phyloP scores from a whole-genome alignment of 1,140 invertebrate genomes.

The Drosophila ohnishii region DNA sequence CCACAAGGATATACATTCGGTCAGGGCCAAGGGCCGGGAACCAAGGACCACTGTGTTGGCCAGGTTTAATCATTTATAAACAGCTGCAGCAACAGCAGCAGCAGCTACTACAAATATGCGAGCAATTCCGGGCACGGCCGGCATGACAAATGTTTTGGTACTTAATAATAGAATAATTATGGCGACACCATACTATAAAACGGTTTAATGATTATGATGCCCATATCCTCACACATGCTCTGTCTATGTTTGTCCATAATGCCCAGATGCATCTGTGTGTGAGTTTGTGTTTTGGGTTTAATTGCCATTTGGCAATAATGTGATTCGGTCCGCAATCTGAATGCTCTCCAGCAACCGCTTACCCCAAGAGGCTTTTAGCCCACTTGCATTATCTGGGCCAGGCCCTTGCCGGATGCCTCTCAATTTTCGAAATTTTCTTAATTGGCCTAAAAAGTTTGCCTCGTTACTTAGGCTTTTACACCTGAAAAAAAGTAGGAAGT shows the following conservation, averaged over 20 bases:
- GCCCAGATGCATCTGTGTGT: conserved; percentile 1
- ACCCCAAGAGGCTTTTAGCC: conserved; percentile 14
- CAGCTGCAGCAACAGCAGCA: conserved; percentile 50
- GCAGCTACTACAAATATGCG: conserved; percentile 44
- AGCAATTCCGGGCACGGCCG: conserved; percentile 54
- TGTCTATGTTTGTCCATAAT: conserved; percentile 7
- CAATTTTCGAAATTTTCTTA: conserved; percentile 42
- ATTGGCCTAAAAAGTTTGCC: conserved; percentile 38
- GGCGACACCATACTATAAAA: conserved; percentile 77
- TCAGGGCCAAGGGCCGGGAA: conserved; percentile 17
- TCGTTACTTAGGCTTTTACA: conserved; percentile 20
- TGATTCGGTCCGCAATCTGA: not conserved
- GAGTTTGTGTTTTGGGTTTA: conserved; percentile 31
- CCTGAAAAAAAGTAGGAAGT: not conserved
- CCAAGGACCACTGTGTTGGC: conserved; percentile 44
- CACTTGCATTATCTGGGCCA: conserved; percentile 24
- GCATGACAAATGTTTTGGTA: conserved; percentile 80
- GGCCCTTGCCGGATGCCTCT: conserved; percentile 23
- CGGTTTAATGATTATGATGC: conserved; percentile 75
- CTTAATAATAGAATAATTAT: conserved; percentile 82
- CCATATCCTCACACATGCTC: conserved; percentile 16
- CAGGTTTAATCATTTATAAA: conserved; percentile 79
- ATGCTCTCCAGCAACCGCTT: not conserved
- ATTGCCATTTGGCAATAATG: conserved; percentile 45
- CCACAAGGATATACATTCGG: conserved; percentile 44